phyloP scores from a whole-genome alignment of 1,140 invertebrate species.

The Lordiphosa clarofinis region DNA sequence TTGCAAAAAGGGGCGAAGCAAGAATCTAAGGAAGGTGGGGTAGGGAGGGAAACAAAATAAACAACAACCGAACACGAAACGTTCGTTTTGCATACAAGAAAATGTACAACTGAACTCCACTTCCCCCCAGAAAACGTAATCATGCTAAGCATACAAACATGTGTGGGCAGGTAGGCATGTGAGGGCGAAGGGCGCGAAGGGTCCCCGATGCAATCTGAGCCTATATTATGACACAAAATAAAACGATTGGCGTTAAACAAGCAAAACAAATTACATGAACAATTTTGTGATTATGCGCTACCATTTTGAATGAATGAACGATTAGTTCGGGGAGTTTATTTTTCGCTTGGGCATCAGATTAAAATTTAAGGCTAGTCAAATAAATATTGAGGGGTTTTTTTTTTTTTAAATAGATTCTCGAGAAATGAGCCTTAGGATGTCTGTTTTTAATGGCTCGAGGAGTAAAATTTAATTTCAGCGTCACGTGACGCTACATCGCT shows the following conservation, averaged over 20 bases:
- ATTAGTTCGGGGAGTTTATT: neutral
- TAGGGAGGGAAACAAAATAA: neutral
- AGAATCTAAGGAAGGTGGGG: too few species aligned
- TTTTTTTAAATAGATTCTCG: too few species aligned
- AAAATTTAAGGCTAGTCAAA: too few species aligned
- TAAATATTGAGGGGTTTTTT: too few species aligned
- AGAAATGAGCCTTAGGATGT: too few species aligned
- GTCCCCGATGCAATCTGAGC: constrained; percentile 32
- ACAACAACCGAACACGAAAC: constrained; percentile 40
- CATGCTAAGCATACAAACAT: constrained; percentile 45
- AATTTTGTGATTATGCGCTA: constrained; percentile 40
- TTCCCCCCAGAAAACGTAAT: constrained; percentile 15
- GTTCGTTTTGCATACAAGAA: constrained; percentile 32
- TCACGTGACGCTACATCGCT: too few species aligned
- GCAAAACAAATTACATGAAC: constrained; percentile 46
- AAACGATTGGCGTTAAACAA: too few species aligned
- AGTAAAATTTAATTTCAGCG: too few species aligned
- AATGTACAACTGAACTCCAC: constrained; percentile 20
- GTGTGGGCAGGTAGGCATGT: neutral
- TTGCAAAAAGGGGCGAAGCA: constrained; percentile 26
- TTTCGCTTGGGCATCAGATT: too few species aligned
- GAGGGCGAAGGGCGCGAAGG: constrained; percentile 31
- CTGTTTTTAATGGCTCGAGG: too few species aligned
- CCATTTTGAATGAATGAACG: constrained; percentile 20
- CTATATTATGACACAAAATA: constrained; percentile 36